Percentiles rank a stretch among this genome's conserved stretches.
These are phyloP conservation scores for Drosophila ezoana DNA, from an alignment of 2,888 invertebrate genomes.

Conservation along the genomic window DNA sequence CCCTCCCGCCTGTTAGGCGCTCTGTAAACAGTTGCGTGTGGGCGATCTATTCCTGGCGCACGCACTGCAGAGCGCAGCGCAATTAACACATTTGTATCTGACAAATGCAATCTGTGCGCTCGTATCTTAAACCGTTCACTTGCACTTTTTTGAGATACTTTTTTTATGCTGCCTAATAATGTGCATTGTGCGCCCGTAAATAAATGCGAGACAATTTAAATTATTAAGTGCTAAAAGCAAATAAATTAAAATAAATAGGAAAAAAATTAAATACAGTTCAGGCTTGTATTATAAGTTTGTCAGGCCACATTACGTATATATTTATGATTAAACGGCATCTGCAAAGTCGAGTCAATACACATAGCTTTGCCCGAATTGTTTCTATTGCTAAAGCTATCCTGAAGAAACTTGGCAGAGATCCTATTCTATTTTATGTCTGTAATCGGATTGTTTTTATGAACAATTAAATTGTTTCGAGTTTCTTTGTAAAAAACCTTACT, in stretches of 20 bases:
- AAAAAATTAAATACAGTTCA: background rate
- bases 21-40: slow-evolving; percentile 69
- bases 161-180: slow-evolving; percentile 37
- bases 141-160: slow-evolving; percentile 39
- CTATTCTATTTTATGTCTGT: too few relatives aligned
- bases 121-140: slow-evolving; percentile 58
- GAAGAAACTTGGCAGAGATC: too few relatives aligned
- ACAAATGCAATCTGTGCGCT: slow-evolving; percentile 72
- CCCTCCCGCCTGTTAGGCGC: slow-evolving; percentile 3
- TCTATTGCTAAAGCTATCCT: too few relatives aligned
- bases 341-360: too few relatives aligned
- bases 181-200: slow-evolving; percentile 38
- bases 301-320: too few relatives aligned
- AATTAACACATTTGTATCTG: slow-evolving; percentile 80
- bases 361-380: too few relatives aligned
- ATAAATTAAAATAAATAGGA: slow-evolving; percentile 28
- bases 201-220: slow-evolving; percentile 55
- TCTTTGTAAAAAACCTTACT: too few relatives aligned
- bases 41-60: slow-evolving; percentile 80
- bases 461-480: too few relatives aligned
- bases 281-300: background rate
- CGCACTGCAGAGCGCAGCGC: slow-evolving; percentile 65
- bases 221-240: slow-evolving; percentile 38
- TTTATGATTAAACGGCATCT: too few relatives aligned
- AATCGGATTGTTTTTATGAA: too few relatives aligned